Base-by-base conservation (phyloP, 2,113 vertebrate genomes). In the Pachyramphus minor region DNA sequence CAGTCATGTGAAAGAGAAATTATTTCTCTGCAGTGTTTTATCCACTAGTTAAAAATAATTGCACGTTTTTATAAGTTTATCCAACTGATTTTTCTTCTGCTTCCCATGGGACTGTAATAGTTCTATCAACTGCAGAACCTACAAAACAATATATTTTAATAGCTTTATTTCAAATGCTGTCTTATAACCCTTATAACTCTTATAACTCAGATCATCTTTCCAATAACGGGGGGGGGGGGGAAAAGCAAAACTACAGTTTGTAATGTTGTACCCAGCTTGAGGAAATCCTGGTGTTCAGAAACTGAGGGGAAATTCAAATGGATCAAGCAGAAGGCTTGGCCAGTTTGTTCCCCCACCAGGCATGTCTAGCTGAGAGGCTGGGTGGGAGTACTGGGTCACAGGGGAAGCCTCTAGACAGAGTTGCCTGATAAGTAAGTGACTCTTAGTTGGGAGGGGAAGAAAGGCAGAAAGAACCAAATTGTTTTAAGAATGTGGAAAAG, bases 21-120 rank as follows among this genome's bases (percentile, higher is more conserved):
- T 79, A 58, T 73, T 92, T 84, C 77, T 93, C 62, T 88, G 63
- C 58, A 44, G 31, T 76, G 49, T 90, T 96, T 95, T 92, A 93
- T 94, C 86, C 75, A 77, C 58, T 49, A 93, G 60, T 93, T 91
- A 52, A 96, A 95, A 96, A 95, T 94, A 92, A 97, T 92, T 53
- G 81, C 58, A 73, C 62, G 64, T 82, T 94, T 92, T 95, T 77
- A 77, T 84, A 84, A 77, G 76, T 95, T 97, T 96, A 83, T 93
- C 87, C 89, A 90, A 77, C 78, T 77, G 87, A 49, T 86, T 95
- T 96, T 95, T 8, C 56, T 94, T 88, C 87, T 93, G 59, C 81
- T 88, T 94, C 94, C 89, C n/a, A 6, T 2, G 44, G 66, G 66
- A 93, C 53, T 55, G 12, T 79, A 90, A 90, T 71, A 79, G 68